phyloP scores from a whole-genome alignment of 2,113 vertebrate genomes.

The Alethe castanea region DNA sequence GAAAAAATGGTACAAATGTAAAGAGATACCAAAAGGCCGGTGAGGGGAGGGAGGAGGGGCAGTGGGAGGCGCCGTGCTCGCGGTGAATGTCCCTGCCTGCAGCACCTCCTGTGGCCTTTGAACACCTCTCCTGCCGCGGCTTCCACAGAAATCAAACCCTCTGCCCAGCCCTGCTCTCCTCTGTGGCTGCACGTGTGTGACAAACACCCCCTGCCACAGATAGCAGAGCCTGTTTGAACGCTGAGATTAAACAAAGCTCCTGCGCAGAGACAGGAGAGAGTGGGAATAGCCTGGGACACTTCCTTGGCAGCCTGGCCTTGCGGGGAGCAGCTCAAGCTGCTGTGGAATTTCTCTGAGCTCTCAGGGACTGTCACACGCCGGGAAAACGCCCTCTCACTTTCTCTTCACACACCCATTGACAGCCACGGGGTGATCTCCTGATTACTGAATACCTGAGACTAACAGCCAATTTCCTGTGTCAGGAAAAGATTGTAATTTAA shows the following conservation, averaged over 20 bases:
- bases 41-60: neutral
- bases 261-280: neutral
- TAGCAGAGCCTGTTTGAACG: neutral
- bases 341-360: neutral
- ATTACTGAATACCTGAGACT: neutral
- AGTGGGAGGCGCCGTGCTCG: neutral
- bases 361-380: rapidly evolving
- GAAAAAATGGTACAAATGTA: neutral
- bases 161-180: neutral
- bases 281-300: neutral
- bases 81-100: neutral
- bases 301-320: neutral
- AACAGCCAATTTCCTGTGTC: neutral
- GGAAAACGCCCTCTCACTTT: neutral
- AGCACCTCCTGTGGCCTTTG: neutral
- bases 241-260: neutral
- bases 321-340: neutral
- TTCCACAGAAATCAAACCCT: neutral
- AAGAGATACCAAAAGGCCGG: neutral
- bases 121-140: rapidly evolving
- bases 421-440: rapidly evolving
- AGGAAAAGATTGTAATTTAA: neutral
- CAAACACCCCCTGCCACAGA: neutral
- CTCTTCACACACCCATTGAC: neutral
- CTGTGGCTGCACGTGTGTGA: neutral